phyloP scores from a whole-genome alignment of 2,888 invertebrate species.

The Diaperis boleti region DNA sequence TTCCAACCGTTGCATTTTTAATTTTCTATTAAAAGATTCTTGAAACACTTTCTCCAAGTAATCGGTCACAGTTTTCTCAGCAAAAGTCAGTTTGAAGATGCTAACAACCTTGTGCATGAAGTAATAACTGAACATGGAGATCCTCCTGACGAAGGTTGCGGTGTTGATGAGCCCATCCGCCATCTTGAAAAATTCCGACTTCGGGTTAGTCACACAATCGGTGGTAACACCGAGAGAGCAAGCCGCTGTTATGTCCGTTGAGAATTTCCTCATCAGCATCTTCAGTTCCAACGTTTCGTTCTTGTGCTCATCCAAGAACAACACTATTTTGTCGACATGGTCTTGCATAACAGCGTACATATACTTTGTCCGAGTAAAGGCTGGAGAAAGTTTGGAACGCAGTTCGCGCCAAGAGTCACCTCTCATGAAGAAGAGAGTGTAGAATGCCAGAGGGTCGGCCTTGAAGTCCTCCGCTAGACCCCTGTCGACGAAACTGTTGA shows the following conservation, averaged over 20 bases:
- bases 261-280: constrained; percentile 27
- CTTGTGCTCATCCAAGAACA: background rate
- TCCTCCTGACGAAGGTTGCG: constrained; percentile 43
- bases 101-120: constrained; percentile 48
- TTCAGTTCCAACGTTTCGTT: constrained; percentile 19
- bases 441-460: constrained; percentile 63
- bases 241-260: constrained; percentile 60
- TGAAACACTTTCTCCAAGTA: constrained; percentile 49
- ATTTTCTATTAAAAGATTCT: background rate
- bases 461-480: constrained; percentile 63
- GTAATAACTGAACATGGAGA: constrained; percentile 46
- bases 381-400: constrained; percentile 65
- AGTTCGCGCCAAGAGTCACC: constrained; percentile 68
- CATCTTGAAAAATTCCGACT: constrained; percentile 57
- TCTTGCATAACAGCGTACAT: background rate
- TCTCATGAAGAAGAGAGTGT: constrained; percentile 63
- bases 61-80: constrained; percentile 49
- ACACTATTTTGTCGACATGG: background rate
- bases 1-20: background rate
- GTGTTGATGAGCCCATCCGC: constrained; percentile 55
- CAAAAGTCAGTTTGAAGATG: constrained; percentile 50
- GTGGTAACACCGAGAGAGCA: constrained; percentile 63
- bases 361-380: background rate
- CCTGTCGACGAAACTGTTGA: constrained; percentile 65
- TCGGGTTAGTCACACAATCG: constrained; percentile 56